phyloP scores from a whole-genome alignment of 2,888 invertebrate genomes.

The Homarus gammarus region DNA sequence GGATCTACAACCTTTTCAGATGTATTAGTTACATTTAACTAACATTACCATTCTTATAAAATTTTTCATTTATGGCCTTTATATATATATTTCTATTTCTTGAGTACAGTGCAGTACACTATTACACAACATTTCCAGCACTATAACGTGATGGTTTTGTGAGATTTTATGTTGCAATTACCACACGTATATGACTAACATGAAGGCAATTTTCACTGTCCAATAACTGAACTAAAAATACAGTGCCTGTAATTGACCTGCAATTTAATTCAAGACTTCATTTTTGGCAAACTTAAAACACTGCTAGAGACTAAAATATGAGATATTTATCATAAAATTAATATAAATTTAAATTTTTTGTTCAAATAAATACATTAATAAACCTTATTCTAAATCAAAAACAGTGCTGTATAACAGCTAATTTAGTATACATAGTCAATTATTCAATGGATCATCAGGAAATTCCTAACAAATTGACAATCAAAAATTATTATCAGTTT shows the following conservation, averaged over 20 bases:
- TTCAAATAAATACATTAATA: not conserved
- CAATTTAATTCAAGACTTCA: not conserved
- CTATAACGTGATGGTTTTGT: conserved; percentile 41
- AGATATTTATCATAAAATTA: not conserved
- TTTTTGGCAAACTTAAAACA: not conserved
- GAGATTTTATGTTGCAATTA: no score
- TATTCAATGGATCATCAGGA: no score
- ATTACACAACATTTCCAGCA: conserved; percentile 19
- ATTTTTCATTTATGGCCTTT: not conserved
- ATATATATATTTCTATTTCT: not conserved
- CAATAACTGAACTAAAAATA: no score
- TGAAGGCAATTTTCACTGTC: no score
- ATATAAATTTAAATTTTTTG: no score
- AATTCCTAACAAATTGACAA: no score
- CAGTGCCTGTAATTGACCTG: no score
- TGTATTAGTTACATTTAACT: not conserved
- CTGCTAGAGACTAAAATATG: not conserved
- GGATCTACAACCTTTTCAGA: not conserved
- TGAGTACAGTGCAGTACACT: not conserved
- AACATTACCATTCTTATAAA: not conserved
- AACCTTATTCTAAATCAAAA: not conserved
- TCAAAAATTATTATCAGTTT: no score
- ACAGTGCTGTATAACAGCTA: no score
- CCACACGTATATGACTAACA: no score
- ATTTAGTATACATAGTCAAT: no score